A percentile compares a stretch with the other conserved stretches of the same genome.
phyloP scores from a whole-genome alignment of 2,113 vertebrate genomes.

The Dipodomys ordii region DNA sequence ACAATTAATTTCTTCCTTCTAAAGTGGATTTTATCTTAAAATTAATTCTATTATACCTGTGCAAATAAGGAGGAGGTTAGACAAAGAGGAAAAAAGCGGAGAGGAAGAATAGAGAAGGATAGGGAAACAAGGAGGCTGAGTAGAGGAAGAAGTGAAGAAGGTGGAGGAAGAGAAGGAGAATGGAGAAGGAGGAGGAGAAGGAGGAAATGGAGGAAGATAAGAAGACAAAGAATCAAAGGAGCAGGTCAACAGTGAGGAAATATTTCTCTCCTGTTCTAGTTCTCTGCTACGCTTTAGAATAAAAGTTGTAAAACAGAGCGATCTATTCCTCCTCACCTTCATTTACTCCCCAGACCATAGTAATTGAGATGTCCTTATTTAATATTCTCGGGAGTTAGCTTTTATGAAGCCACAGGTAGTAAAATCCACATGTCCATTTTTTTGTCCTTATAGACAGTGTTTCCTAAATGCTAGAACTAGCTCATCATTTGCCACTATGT shows the following conservation, averaged over 20 bases:
- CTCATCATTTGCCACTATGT: not conserved
- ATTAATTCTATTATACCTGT: not conserved
- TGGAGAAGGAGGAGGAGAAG: not conserved
- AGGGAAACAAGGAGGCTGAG: too few relatives aligned
- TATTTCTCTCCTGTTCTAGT: not conserved
- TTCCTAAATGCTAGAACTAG: not conserved
- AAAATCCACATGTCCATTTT: not conserved
- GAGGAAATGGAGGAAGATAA: not conserved
- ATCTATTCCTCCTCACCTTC: too few relatives aligned
- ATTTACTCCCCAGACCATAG: too few relatives aligned
- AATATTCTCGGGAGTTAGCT: not conserved
- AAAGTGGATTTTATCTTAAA: not conserved
- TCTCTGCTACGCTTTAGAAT: not conserved
- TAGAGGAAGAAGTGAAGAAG: too few relatives aligned
- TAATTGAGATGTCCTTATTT: not conserved
- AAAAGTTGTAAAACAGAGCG: too few relatives aligned
- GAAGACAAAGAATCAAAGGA: too few relatives aligned
- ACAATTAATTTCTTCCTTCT: not conserved
- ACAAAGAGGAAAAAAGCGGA: not conserved
- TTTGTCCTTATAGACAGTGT: not conserved
- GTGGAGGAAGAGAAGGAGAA: too few relatives aligned
- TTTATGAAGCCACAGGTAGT: not conserved
- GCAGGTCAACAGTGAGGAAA: not conserved
- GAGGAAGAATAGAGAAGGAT: too few relatives aligned
- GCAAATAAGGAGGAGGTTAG: not conserved